phyloP scores from a whole-genome alignment of 2,888 invertebrate genomes.

The Caenorhabditis plicata region DNA sequence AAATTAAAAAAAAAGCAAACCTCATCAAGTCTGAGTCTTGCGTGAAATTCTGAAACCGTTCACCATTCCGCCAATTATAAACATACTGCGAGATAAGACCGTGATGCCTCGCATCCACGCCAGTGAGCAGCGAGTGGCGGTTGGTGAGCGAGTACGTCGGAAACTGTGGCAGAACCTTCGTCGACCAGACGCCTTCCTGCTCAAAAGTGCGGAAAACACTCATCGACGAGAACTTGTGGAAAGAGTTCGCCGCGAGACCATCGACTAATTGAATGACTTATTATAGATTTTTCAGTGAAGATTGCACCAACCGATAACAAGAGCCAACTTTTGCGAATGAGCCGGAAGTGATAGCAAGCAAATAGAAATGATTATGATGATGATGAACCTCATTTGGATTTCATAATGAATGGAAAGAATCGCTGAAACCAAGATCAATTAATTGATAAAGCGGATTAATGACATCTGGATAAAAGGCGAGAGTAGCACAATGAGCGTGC shows the following conservation, averaged over 20 bases:
- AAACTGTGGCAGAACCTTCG: conserved; percentile 43
- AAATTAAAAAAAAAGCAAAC: conserved; percentile 1
- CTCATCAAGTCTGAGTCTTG: conserved; percentile 30
- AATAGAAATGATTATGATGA: no score
- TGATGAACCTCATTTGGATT: no score
- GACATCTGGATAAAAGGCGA: no score
- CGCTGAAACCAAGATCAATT: no score
- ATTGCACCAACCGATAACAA: conserved; percentile 9
- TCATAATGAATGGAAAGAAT: no score
- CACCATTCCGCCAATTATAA: conserved; percentile 35
- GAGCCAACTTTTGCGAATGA: conserved; percentile 22
- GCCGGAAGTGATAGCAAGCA: not conserved
- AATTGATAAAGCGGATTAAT: no score
- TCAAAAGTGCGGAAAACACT: conserved; percentile 43
- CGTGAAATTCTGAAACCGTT: conserved; percentile 42
- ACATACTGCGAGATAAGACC: conserved; percentile 43
- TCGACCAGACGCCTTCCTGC: conserved; percentile 46
- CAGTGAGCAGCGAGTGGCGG: conserved; percentile 44
- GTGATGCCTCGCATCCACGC: conserved; percentile 37
- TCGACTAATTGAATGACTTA: no score
- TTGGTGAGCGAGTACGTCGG: conserved; percentile 46
- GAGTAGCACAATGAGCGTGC: no score
- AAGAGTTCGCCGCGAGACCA: conserved; percentile 41
- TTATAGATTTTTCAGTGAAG: not conserved
- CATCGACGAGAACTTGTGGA: conserved; percentile 40